Percentiles rank a stretch among this genome's conserved stretches.
Conservation (phyloP, 2,797 vertebrate species). For the Myripristis murdjan region DNA sequence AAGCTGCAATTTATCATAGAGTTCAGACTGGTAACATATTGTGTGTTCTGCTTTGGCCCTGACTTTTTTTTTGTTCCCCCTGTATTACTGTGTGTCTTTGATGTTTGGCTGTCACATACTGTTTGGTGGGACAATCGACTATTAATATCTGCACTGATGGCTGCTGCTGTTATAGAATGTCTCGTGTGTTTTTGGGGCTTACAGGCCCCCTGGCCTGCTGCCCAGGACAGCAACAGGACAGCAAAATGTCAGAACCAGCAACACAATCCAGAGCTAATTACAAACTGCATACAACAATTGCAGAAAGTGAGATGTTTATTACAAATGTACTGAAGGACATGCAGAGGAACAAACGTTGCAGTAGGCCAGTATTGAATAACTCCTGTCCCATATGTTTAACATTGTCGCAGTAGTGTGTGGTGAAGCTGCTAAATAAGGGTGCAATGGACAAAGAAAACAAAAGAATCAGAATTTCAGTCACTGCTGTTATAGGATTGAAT, state of each 20-base stretch:
- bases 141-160: conserved; percentile 75
- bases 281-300: not conserved
- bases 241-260: conserved; percentile 51
- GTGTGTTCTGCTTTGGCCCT: not conserved
- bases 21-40: not conserved
- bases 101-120: conserved; percentile 50
- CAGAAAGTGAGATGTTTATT: conserved; percentile 2
- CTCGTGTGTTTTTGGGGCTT: conserved; percentile 69
- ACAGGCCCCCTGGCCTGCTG: conserved; percentile 42
- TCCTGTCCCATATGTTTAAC: not conserved
- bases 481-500: too few species aligned
- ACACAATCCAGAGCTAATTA: conserved; percentile 20
- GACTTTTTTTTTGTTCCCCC: conserved; percentile 31
- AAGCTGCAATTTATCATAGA: conserved; percentile 2
- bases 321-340: not conserved
- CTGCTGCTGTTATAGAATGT: conserved; percentile 63
- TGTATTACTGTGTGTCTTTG: conserved; percentile 49
- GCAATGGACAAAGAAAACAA: too few species aligned
- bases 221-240: conserved; percentile 46
- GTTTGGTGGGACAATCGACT: conserved; percentile 74
- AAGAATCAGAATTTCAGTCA: too few species aligned
- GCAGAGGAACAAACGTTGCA: not conserved
- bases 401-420: not conserved
- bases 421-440: not conserved
- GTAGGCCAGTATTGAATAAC: not conserved